Conservation (phyloP, 2,113 vertebrate genomes). For the Cricetomys ansorgei region DNA sequence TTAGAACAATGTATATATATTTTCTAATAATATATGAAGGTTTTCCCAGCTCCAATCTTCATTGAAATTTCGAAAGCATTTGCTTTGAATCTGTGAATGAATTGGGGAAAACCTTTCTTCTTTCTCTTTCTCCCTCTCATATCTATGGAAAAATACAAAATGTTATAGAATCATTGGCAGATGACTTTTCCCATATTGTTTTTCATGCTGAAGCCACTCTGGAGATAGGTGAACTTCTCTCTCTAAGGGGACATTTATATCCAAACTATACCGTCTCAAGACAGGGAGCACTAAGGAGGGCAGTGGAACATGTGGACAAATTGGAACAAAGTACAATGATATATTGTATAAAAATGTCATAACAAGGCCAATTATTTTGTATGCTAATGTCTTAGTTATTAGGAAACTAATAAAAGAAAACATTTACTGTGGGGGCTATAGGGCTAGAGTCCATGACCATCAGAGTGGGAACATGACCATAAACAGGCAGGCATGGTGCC, state of each 20-base stretch:
- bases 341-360: not conserved
- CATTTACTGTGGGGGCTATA: not conserved
- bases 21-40: not conserved
- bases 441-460: not conserved
- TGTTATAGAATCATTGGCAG: not conserved
- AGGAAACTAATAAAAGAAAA: not conserved
- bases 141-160: not conserved
- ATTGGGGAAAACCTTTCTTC: not conserved
- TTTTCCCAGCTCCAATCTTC: not conserved
- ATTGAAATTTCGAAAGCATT: conserved; percentile 22
- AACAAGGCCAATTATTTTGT: not conserved
- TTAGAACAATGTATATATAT: not conserved
- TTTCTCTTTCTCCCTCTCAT: not conserved
- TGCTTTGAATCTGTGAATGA: not conserved
- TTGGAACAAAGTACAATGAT: not conserved
- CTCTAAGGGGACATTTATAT: not conserved
- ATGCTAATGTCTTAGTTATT: not conserved
- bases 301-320: not conserved
- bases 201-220: not conserved
- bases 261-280: not conserved
- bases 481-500: not conserved
- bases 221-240: not conserved
- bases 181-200: not conserved
- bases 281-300: not conserved
- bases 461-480: not conserved